Percentiles rank a stretch among this genome's conserved stretches.
Evolutionary conservation across 2,113 vertebrate genomes (phyloP).

Genomic region (Paradisaea rubra): DNA sequence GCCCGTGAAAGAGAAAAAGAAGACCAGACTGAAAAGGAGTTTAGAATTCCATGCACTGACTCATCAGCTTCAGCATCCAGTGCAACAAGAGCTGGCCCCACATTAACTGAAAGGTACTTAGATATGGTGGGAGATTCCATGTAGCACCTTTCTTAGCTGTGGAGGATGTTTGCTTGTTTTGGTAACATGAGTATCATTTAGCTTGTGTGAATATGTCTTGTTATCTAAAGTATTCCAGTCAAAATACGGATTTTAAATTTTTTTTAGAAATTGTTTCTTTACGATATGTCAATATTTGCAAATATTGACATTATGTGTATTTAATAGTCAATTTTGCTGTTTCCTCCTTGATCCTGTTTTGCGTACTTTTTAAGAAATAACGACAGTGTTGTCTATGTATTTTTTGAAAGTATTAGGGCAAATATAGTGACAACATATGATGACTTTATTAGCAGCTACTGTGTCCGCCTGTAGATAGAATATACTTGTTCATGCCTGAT

Average conservation of each 20-base stretch:
- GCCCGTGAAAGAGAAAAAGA: slow-evolving; percentile 72
- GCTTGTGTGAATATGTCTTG: neutral
- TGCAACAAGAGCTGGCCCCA: neutral
- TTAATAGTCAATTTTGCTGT: neutral
- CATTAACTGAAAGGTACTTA: slow-evolving; percentile 59
- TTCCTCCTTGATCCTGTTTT: neutral
- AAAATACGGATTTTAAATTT: neutral
- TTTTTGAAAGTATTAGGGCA: neutral
- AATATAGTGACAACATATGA: neutral
- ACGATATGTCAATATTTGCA: neutral
- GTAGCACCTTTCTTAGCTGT: neutral
- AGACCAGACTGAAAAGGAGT: slow-evolving; percentile 59
- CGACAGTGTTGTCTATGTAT: neutral
- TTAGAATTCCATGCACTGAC: slow-evolving; percentile 4
- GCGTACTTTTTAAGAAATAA: neutral
- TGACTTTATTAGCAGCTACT: neutral
- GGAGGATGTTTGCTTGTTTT: neutral
- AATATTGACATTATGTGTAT: neutral
- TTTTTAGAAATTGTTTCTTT: fast-evolving
- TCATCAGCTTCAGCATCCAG: slow-evolving; percentile 45
- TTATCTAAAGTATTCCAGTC: neutral
- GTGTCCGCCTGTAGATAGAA: neutral
- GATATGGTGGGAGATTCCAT: neutral
- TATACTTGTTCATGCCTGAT: neutral
- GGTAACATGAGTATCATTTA: neutral